phyloP scores from a whole-genome alignment of 2,113 vertebrate species.

The Sakesphorus luctuosus region DNA sequence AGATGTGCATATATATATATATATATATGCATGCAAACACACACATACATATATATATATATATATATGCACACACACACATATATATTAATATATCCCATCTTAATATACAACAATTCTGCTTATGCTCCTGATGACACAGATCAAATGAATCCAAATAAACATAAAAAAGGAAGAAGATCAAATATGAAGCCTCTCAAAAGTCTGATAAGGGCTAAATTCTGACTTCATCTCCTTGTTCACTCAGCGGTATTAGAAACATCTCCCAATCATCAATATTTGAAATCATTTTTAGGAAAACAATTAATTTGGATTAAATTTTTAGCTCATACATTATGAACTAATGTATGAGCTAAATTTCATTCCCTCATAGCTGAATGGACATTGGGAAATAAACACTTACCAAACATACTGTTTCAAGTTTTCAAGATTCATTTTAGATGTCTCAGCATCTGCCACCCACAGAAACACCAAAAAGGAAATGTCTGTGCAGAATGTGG shows the following conservation, averaged over 20 bases:
- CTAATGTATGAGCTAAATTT: background rate
- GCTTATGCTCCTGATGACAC: background rate
- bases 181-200: background rate
- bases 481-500: background rate
- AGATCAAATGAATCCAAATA: background rate
- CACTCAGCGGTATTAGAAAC: background rate
- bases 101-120: background rate
- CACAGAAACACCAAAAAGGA: background rate
- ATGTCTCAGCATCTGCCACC: background rate
- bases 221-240: background rate
- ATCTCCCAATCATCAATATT: background rate
- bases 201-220: background rate
- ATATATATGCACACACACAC: background rate
- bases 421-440: background rate
- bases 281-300: background rate
- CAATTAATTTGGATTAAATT: too few species aligned
- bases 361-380: background rate
- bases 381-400: rapidly evolving
- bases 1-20: background rate
- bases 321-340: background rate
- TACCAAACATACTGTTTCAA: background rate
- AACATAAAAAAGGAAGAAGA: background rate
- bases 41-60: background rate
- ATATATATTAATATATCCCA: background rate
- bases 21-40: background rate